Percentiles rank a stretch among this genome's conserved stretches.
These are phyloP conservation scores for Diplazon laetatorius DNA, from an alignment of 2,888 invertebrate genomes.

Conservation along the genomic window DNA sequence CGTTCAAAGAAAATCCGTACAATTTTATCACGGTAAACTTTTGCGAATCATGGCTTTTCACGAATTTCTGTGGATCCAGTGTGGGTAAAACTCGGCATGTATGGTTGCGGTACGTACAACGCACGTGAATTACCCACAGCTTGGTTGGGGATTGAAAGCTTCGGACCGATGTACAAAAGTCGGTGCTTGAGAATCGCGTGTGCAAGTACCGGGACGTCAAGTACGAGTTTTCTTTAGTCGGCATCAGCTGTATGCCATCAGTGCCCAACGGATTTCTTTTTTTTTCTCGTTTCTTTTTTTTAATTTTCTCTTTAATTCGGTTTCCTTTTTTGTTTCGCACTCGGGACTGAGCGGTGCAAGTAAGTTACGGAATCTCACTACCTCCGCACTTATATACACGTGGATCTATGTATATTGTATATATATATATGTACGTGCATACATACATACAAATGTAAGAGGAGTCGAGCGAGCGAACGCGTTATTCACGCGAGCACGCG, in stretches of 20 bases:
- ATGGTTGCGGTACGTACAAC: no score
- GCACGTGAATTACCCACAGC: conserved; percentile 42
- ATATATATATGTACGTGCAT: background rate
- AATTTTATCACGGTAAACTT: conserved; percentile 33
- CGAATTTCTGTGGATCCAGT: conserved; percentile 46
- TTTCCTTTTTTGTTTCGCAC: no score
- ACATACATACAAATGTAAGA: background rate
- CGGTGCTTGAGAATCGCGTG: conserved; percentile 33
- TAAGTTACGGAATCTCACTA: conserved; percentile 19
- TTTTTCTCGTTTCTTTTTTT: conserved; percentile 45
- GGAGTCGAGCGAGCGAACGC: conserved; percentile 40
- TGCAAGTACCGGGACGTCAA: conserved; percentile 34
- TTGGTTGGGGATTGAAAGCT: conserved; percentile 21
- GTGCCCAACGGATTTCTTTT: background rate
- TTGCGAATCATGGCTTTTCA: conserved; percentile 36
- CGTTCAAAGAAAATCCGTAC: conserved; percentile 20
- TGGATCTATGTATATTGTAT: no score
- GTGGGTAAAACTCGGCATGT: background rate
- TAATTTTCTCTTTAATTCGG: conserved; percentile 24
- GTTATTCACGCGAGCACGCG: conserved; percentile 63
- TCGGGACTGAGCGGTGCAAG: background rate
- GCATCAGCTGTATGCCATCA: conserved; percentile 7
- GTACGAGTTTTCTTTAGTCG: conserved; percentile 30
- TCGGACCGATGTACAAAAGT: conserved; percentile 21
- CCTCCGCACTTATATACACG: background rate